Base-by-base conservation (phyloP, 2,888 invertebrate species). In the Melinaea menophilus region DNA sequence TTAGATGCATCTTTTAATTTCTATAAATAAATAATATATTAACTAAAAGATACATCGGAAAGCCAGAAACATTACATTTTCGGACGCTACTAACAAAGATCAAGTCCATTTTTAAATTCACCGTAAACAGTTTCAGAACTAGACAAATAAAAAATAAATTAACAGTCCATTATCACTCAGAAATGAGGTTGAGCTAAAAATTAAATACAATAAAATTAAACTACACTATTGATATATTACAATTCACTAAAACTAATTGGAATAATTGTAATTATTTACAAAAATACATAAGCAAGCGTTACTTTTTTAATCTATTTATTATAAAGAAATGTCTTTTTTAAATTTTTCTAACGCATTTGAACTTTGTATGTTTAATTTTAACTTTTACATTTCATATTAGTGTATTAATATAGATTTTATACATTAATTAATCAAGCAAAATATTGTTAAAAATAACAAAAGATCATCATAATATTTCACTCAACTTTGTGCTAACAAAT, bases 261-360 rank as follows among this genome's bases (percentile, higher is more conserved):
- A 88, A 89, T 88, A 85, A 83, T 84, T 77, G 77, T 76, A 72
- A 75, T 81, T 88, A 88, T 88, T 85, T 88, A 89, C 86, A 89
- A 80, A 82, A 82, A 78, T 80, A 86, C 80, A 83, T 70, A 84
- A 51, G 51, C 51, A n/a, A 51, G 51, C 51, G 5, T 51, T 51
- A 31, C 22, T 51, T 51, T 41, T 41, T 41, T 41, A 41, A 41
- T 41, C 41, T 41, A 51, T 7, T 31, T 31, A 51, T 51, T 31
- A 9, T 31, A 31, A 51, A 51, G 13, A 31, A 51, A 51, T 51
- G 51, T 51, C 51, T 51, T 51, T 48, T 51, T 51, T 31, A 51
- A 22, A 9, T 41, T 41, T 41, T 41, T 41, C 41, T 41, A 41
- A 41, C 31, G 31, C 22, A 51, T 51, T 51, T 51, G 51, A 51